A percentile compares a stretch with the other conserved stretches of the same genome.
phyloP scores from a whole-genome alignment of 1,140 invertebrate genomes.

The Drosophila murphyi region DNA sequence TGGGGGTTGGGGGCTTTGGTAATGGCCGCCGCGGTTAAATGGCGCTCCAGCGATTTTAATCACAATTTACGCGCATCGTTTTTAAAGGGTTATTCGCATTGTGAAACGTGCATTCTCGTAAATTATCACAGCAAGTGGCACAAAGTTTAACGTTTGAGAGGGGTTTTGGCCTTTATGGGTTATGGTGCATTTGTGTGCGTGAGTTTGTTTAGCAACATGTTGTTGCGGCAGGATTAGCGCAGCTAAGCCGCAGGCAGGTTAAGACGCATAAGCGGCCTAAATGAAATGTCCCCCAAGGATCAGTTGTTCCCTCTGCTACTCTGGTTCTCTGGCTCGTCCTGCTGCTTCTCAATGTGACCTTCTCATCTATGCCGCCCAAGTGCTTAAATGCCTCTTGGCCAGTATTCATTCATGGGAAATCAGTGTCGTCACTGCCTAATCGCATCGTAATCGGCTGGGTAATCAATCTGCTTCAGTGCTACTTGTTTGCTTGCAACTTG shows the following conservation, averaged over 20 bases:
- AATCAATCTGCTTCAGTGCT: conserved; percentile 65
- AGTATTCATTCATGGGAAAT: conserved; percentile 72
- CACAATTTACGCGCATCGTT: conserved; percentile 72
- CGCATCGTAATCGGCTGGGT: conserved; percentile 73
- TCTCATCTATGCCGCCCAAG: conserved; percentile 41
- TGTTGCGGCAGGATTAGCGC: conserved; percentile 63
- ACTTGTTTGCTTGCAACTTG: conserved; percentile 32
- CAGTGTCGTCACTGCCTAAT: conserved; percentile 57
- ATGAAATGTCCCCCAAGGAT: conserved; percentile 20
- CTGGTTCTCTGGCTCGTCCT: not conserved
- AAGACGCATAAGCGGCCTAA: conserved; percentile 46
- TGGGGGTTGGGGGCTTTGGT: conserved; percentile 8
- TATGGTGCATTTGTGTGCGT: not conserved
- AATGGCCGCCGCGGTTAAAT: conserved; percentile 82
- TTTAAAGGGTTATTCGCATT: conserved; percentile 55
- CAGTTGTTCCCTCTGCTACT: not conserved
- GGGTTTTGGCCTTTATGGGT: not conserved
- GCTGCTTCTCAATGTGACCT: no score
- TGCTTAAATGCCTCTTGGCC: not conserved
- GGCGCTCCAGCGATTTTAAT: conserved; percentile 81
- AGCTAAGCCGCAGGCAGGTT: conserved; percentile 38
- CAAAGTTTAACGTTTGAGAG: not conserved
- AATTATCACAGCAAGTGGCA: conserved; percentile 55
- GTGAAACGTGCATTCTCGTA: conserved; percentile 43
- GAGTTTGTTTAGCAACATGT: conserved; percentile 39